Evolutionary conservation across 2,797 vertebrate genomes (phyloP).

Genomic region (Amblyraja radiata): DNA sequence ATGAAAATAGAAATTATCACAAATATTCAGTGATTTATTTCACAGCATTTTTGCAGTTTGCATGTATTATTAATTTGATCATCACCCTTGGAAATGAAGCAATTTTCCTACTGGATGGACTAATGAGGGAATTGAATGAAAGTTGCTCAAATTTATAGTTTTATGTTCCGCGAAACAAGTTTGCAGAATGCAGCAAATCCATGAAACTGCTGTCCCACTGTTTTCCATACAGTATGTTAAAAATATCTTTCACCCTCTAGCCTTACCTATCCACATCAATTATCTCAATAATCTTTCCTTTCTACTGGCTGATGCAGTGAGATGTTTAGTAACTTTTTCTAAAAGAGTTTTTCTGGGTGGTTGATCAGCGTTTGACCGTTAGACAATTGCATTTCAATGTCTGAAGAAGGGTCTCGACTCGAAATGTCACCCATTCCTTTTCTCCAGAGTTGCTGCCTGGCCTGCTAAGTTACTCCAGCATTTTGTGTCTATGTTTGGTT

Average conservation of each 20-base stretch:
- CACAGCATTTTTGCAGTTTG: not conserved
- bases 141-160: not conserved
- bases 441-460: too few species aligned
- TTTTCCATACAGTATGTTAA: not conserved
- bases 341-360: not conserved
- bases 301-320: not conserved
- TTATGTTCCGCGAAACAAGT: too few species aligned
- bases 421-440: too few species aligned
- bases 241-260: not conserved
- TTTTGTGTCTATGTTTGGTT: too few species aligned
- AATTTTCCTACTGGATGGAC: not conserved
- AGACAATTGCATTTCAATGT: not conserved
- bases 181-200: not conserved
- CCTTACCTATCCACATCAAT: not conserved
- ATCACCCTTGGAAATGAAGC: not conserved
- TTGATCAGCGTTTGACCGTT: not conserved
- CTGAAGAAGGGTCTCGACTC: too few species aligned
- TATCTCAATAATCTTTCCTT: not conserved
- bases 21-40: not conserved
- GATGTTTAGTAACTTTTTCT: not conserved
- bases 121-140: not conserved
- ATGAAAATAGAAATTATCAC: not conserved
- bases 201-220: not conserved
- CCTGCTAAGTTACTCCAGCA: too few species aligned
- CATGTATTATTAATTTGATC: not conserved